Percentiles rank a stretch among this genome's conserved stretches.
phyloP scores from a whole-genome alignment of 2,797 vertebrate species.

The Helarctos malayanus region DNA sequence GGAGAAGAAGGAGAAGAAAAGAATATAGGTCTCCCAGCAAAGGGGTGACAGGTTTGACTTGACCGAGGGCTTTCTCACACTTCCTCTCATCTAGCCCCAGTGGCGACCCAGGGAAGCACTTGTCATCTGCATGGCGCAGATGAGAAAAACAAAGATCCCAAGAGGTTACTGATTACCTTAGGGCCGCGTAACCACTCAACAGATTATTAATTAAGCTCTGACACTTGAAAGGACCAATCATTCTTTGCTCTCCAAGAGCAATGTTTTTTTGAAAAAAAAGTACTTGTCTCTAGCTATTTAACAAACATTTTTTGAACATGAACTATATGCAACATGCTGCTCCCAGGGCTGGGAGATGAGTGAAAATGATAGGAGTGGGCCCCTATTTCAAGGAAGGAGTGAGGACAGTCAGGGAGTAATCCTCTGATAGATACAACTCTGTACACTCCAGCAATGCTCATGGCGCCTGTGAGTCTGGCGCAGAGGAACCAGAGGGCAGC shows the following conservation, averaged over 20 bases:
- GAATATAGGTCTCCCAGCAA: background rate
- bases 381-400: background rate
- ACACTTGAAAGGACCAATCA: background rate
- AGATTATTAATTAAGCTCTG: background rate
- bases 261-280: background rate
- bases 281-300: background rate
- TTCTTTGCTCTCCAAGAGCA: background rate
- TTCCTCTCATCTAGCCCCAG: background rate
- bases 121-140: background rate
- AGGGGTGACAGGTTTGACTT: no score
- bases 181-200: background rate
- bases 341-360: background rate
- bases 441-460: fast-evolving
- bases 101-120: fast-evolving
- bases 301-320: background rate
- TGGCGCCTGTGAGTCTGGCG: background rate
- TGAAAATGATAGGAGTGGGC: background rate
- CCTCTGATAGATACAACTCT: background rate
- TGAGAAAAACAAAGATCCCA: background rate
- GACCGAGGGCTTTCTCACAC: background rate
- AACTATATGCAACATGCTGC: background rate
- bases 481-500: fast-evolving
- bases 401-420: background rate
- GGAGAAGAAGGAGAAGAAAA: background rate
- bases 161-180: background rate